phyloP scores from a whole-genome alignment of 2,888 invertebrate genomes.

The Alsophila aescularia region DNA sequence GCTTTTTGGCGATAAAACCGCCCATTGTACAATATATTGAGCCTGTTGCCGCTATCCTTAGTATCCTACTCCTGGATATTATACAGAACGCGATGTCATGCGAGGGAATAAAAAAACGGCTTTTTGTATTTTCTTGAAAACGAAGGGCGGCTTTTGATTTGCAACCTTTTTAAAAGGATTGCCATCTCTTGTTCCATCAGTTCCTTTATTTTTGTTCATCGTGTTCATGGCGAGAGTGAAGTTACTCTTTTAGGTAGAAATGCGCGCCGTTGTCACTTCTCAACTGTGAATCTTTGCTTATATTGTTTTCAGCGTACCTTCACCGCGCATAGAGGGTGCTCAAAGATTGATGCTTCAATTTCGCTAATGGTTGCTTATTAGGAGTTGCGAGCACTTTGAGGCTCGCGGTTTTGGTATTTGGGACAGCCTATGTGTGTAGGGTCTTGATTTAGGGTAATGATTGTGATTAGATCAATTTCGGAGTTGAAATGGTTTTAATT shows the following conservation, averaged over 20 bases:
- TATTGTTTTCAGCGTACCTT: conserved; percentile 33
- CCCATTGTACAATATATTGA: no score
- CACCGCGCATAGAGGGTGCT: conserved; percentile 37
- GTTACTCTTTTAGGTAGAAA: neutral
- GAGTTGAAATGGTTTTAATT: conserved; percentile 8
- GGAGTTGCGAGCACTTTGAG: conserved; percentile 42
- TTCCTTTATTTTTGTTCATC: no score
- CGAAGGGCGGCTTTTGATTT: no score
- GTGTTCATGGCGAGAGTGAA: no score
- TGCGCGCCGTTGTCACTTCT: neutral
- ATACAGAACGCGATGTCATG: no score
- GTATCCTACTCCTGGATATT: no score
- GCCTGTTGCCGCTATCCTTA: no score
- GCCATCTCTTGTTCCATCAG: no score
- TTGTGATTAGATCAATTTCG: conserved; percentile 15
- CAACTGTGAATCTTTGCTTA: conserved; percentile 18
- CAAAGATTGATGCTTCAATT: conserved; percentile 66
- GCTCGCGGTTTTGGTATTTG: conserved; percentile 34
- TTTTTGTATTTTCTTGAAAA: no score
- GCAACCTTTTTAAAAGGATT: no score
- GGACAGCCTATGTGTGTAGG: conserved; percentile 24
- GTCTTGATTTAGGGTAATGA: conserved; percentile 33
- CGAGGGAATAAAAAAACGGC: no score
- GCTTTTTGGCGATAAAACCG: no score
- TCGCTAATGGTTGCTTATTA: conserved; percentile 63